Percentiles rank a stretch among this genome's conserved stretches.
phyloP scores from a whole-genome alignment of 2,113 vertebrate species.

The Elephantulus edwardii region DNA sequence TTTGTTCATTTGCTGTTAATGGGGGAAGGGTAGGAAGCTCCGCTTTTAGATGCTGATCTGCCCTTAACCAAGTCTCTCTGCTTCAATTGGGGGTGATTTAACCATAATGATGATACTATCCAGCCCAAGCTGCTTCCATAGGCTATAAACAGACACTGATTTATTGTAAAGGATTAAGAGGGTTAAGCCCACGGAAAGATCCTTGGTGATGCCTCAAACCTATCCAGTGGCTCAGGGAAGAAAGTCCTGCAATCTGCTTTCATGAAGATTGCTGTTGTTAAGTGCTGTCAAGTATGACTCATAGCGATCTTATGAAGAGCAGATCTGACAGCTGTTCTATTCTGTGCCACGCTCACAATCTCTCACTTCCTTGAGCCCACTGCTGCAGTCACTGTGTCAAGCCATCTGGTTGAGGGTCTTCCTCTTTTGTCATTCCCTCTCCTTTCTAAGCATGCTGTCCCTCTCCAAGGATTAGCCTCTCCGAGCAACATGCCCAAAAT shows the following conservation, averaged over 20 bases:
- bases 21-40: background rate
- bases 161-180: conserved; percentile 40
- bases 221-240: background rate
- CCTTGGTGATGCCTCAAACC: background rate
- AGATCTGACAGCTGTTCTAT: too few relatives aligned
- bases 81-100: conserved; percentile 39
- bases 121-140: background rate
- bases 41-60: background rate
- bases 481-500: too few relatives aligned
- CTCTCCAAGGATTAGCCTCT: too few relatives aligned
- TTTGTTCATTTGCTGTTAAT: conserved; percentile 16
- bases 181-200: background rate
- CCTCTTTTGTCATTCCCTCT: too few relatives aligned
- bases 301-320: too few relatives aligned
- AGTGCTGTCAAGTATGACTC: too few relatives aligned
- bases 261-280: too few relatives aligned
- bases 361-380: too few relatives aligned
- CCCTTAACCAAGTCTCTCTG: conserved; percentile 44
- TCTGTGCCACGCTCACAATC: too few relatives aligned
- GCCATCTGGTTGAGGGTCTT: too few relatives aligned
- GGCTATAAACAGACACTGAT: conserved; percentile 39
- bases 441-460: too few relatives aligned
- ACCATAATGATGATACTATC: background rate
- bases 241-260: background rate
- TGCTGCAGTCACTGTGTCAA: too few relatives aligned